phyloP scores from a whole-genome alignment of 2,113 vertebrate species.

The Nymphicus hollandicus region DNA sequence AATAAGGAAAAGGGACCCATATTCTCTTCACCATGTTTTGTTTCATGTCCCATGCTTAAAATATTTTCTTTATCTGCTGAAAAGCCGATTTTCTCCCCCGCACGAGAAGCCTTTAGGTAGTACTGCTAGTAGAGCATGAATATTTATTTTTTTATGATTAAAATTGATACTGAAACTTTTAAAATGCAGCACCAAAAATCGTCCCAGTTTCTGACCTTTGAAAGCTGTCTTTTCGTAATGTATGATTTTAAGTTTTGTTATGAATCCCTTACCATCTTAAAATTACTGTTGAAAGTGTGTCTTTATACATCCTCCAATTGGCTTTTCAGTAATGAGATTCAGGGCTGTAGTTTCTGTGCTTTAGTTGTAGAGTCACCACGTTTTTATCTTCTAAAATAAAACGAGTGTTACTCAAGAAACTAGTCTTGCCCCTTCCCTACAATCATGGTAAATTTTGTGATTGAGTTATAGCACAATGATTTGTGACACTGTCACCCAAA shows the following conservation, averaged over 20 bases:
- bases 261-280: neutral
- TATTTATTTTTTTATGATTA: conserved; percentile 56
- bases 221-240: neutral
- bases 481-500: neutral
- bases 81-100: neutral
- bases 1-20: neutral
- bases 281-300: neutral
- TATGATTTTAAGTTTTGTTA: neutral
- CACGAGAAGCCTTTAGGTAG: conserved; percentile 17
- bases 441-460: neutral
- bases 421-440: neutral
- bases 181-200: conserved; percentile 38
- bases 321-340: neutral
- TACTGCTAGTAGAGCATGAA: neutral
- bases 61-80: neutral
- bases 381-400: neutral
- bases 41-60: neutral
- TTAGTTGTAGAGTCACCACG: neutral
- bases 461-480: neutral
- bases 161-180: conserved; percentile 8
- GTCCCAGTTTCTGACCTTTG: neutral
- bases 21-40: neutral
- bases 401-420: neutral
- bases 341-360: neutral
- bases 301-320: neutral